A percentile compares a stretch with the other conserved stretches of the same genome.
Conservation (phyloP, 2,888 invertebrate species). For the Athetis lepigone region DNA sequence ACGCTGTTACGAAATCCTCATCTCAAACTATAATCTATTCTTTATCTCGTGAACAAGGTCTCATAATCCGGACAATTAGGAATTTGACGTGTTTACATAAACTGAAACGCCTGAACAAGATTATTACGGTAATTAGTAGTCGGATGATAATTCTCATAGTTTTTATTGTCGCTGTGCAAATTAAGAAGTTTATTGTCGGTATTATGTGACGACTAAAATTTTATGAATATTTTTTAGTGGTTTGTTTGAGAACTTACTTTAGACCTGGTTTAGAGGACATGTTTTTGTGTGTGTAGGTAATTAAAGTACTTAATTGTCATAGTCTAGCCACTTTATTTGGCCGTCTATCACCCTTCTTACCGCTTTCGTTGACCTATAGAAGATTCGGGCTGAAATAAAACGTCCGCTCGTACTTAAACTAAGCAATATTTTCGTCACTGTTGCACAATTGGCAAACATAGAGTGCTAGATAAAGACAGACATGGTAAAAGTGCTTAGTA, state of each 20-base stretch:
- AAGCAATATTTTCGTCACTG: too few species aligned
- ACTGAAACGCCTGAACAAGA: constrained; percentile 53
- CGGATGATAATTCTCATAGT: constrained; percentile 56
- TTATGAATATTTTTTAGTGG: constrained; percentile 44
- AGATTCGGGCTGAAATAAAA: too few species aligned
- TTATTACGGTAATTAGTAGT: constrained; percentile 69
- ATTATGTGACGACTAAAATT: constrained; percentile 60
- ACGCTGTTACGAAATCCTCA: constrained; percentile 31
- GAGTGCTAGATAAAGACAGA: too few species aligned
- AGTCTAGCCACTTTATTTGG: not conserved
- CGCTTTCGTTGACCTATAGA: too few species aligned
- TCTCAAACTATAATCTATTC: constrained; percentile 50
- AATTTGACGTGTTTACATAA: constrained; percentile 62
- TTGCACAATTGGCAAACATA: too few species aligned
- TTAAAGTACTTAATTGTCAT: not conserved
- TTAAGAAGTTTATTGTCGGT: constrained; percentile 75
- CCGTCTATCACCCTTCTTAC: too few species aligned
- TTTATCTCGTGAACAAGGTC: constrained; percentile 56
- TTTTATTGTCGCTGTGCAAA: constrained; percentile 69
- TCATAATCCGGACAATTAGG: constrained; percentile 68
- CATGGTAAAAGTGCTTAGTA: too few species aligned
- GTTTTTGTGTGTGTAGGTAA: constrained; percentile 4
- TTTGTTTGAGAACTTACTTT: constrained; percentile 36
- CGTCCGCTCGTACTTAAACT: too few species aligned
- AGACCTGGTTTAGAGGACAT: constrained; percentile 28